phyloP scores from a whole-genome alignment of 2,797 vertebrate species.

The Caiman crocodilus region DNA sequence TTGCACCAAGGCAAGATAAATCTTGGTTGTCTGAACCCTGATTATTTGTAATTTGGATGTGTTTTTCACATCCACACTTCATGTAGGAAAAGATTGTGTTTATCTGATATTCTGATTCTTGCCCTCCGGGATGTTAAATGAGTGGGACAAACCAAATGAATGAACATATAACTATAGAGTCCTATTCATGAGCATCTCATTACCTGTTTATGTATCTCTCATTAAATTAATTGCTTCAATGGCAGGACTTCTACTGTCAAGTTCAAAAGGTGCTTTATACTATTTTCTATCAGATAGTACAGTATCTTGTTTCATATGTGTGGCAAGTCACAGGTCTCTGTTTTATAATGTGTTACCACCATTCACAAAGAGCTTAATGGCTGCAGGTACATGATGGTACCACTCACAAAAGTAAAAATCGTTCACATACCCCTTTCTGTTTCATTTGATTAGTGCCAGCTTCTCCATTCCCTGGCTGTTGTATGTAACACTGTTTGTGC shows the following conservation, averaged over 20 bases:
- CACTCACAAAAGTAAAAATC: background rate
- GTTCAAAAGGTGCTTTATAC: accelerated
- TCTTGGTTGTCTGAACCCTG: background rate
- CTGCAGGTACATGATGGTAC: background rate
- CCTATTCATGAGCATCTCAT: accelerated
- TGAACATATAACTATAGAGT: background rate
- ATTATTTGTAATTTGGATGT: background rate
- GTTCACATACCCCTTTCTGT: background rate
- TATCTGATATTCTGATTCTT: background rate
- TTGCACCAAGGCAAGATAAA: background rate
- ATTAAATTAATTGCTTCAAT: accelerated
- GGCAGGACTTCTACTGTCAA: accelerated
- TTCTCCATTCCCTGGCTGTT: background rate
- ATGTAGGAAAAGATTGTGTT: background rate
- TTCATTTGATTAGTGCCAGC: background rate
- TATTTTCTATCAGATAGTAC: no score
- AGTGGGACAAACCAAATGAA: background rate
- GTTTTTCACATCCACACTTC: background rate
- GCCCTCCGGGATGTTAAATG: background rate
- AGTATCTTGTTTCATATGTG: no score
- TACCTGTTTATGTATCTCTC: background rate
- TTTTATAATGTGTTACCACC: background rate
- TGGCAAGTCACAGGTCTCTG: background rate
- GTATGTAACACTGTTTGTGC: background rate
- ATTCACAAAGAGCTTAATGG: background rate